These are phyloP conservation scores for Indri indri DNA, from an alignment of 2,113 vertebrate genomes.

Conservation along the genomic window DNA sequence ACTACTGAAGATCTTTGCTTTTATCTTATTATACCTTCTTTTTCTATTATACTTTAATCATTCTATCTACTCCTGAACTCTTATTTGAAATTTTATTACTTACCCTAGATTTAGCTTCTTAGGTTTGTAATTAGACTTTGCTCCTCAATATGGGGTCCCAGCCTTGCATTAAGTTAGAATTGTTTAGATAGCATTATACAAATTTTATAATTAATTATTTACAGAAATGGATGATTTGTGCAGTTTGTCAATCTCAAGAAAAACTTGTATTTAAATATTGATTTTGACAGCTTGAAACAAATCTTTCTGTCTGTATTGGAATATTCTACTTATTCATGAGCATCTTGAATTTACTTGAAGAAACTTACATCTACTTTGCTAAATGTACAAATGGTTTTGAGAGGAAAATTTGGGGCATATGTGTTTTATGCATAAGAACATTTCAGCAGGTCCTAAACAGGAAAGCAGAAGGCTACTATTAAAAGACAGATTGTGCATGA, in stretches of 20 bases:
- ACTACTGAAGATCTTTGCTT: neutral
- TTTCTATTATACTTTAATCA: neutral
- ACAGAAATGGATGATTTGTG: neutral
- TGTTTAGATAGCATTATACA: neutral
- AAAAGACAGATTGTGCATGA: constrained; percentile 37
- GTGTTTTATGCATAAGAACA: constrained; percentile 50
- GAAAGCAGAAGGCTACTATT: constrained; percentile 62
- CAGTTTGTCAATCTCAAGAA: neutral
- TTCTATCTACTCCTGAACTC: neutral
- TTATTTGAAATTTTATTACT: neutral
- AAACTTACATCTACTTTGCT: constrained; percentile 8
- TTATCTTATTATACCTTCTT: neutral
- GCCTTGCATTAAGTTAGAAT: constrained; percentile 15
- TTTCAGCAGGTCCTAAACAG: constrained; percentile 29
- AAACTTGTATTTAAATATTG: neutral
- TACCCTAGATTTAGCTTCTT: neutral
- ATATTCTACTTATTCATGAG: neutral
- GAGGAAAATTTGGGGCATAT: neutral
- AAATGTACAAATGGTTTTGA: constrained; percentile 32
- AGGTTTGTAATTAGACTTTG: neutral
- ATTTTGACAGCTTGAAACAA: neutral
- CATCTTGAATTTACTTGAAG: constrained; percentile 34
- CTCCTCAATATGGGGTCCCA: neutral
- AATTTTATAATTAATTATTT: constrained; percentile 3
- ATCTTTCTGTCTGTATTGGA: neutral